A percentile compares a stretch with the other conserved stretches of the same genome.
Evolutionary conservation across 2,797 vertebrate species (phyloP).

Genomic region (Menidia menidia): DNA sequence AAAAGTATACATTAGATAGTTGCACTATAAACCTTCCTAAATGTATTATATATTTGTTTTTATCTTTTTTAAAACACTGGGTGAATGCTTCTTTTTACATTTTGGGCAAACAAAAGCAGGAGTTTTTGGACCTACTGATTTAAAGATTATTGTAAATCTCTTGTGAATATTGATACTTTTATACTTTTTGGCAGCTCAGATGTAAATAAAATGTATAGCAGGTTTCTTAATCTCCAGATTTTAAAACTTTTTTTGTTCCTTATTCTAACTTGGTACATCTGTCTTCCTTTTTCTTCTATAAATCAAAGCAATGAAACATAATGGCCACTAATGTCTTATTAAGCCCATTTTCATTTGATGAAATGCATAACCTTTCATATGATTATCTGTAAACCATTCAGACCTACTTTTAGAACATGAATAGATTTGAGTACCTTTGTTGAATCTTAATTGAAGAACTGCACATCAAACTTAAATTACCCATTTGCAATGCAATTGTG

Average conservation of each 20-base stretch:
- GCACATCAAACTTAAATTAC: conserved; percentile 51
- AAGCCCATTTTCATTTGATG: conserved; percentile 46
- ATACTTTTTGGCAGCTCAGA: conserved; percentile 96
- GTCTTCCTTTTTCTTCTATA: conserved; percentile 75
- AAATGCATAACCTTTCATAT: conserved; percentile 50
- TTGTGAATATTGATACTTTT: conserved; percentile 91
- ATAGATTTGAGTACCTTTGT: conserved; percentile 41
- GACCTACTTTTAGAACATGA: conserved; percentile 33
- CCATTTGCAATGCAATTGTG: conserved; percentile 46
- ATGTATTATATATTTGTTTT: conserved; percentile 77
- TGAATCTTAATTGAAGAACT: conserved; percentile 53
- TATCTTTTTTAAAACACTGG: conserved; percentile 88
- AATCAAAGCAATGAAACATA: conserved; percentile 72
- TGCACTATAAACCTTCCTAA: conserved; percentile 86
- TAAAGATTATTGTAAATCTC: conserved; percentile 88
- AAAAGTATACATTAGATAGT: conserved; percentile 74
- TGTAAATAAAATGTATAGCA: conserved; percentile 96
- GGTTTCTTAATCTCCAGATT: conserved; percentile 88
- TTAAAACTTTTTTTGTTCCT: conserved; percentile 77
- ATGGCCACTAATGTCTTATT: conserved; percentile 75
- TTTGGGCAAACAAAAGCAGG: conserved; percentile 83
- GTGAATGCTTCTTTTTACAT: conserved; percentile 83
- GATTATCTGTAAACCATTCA: conserved; percentile 43
- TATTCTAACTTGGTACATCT: conserved; percentile 85
- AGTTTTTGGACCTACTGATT: conserved; percentile 87